These are phyloP conservation scores for Pterophyllum scalare DNA, from an alignment of 2,113 vertebrate species.

Conservation along the genomic window DNA sequence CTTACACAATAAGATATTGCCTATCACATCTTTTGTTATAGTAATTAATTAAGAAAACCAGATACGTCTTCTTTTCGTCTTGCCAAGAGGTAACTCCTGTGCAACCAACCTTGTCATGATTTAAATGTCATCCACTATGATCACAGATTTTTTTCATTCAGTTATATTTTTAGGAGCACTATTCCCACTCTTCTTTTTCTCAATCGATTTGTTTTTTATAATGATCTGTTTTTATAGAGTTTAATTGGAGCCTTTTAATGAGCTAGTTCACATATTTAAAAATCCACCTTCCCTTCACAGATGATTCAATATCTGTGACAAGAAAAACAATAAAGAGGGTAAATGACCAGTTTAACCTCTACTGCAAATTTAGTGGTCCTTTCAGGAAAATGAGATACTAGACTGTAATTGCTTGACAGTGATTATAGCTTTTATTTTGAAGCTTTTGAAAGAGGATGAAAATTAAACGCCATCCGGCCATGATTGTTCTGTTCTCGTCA, in stretches of 20 bases:
- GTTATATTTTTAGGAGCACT: not conserved
- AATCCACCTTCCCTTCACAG: conserved; percentile 31
- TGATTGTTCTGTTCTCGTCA: conserved; percentile 67
- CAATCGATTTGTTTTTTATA: not conserved
- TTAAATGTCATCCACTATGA: not conserved
- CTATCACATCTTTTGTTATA: not conserved
- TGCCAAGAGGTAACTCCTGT: not conserved
- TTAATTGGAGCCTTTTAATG: conserved; percentile 30
- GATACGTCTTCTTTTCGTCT: not conserved
- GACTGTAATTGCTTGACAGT: conserved; percentile 68
- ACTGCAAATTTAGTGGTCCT: conserved; percentile 55
- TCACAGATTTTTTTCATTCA: not conserved
- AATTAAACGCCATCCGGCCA: conserved; percentile 54
- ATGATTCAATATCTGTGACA: conserved; percentile 58
- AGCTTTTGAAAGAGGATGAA: conserved; percentile 58
- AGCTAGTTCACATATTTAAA: conserved; percentile 25
- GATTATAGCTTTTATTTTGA: conserved; percentile 74
- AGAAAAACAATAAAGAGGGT: conserved; percentile 50
- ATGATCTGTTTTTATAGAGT: not conserved
- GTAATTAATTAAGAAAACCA: not conserved
- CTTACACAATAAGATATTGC: not conserved
- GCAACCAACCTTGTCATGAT: not conserved
- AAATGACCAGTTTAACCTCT: conserved; percentile 70
- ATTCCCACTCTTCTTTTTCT: not conserved
- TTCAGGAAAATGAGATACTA: conserved; percentile 49